Base-by-base conservation (phyloP, 2,113 vertebrate genomes). In the Sceloporus tristichus region DNA sequence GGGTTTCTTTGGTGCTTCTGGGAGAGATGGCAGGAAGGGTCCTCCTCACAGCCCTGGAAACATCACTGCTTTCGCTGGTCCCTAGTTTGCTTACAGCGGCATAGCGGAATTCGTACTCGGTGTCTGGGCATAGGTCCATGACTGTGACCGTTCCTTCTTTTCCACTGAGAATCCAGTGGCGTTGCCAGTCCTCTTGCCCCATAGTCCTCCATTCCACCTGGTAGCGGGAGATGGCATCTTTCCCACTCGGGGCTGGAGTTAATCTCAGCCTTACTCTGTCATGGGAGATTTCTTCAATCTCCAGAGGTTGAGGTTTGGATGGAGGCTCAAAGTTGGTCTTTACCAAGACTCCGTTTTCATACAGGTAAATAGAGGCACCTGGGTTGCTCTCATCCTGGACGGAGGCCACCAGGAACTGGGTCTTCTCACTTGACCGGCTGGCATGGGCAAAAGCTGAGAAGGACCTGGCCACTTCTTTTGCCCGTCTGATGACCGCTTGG, bases 341-440 rank as follows among this genome's bases (percentile, higher is more conserved):
- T 54, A 80, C 27, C 66, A 85, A 34, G 19, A 4, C 38, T 65
- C 81, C 86, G 13, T 66, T 59, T 77, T 71, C 21, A 76, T 88
- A 91, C 59, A 91, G 65, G 14, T 88, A 79, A 79, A 93, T 86
- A 18, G 89, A 86, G 40, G 79, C 65, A 10, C 89, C 87, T 9
- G 90, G 84, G 71, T 74, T 38, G n/a, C 68, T 74, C 34, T 66
- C 3, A 16, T 92, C 79, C 68, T 9, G 74, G 3, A 65, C 81
- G 29, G 91, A 92, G 19, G 77, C 29, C 19, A 88, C 62, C 38
- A 89, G n/a, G 9, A 91, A 93, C 38, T 48, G 80, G 0, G 53
- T 84, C n/a, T 38, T 40, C 62, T 65, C 9, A 0, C 34, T 10
- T 18, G 70, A 34, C 1, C 8, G 34, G 4, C 90, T 92, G 21